A percentile compares a stretch with the other conserved stretches of the same genome.
Evolutionary conservation across 2,797 vertebrate genomes (phyloP).

Genomic region (Pampus argenteus): DNA sequence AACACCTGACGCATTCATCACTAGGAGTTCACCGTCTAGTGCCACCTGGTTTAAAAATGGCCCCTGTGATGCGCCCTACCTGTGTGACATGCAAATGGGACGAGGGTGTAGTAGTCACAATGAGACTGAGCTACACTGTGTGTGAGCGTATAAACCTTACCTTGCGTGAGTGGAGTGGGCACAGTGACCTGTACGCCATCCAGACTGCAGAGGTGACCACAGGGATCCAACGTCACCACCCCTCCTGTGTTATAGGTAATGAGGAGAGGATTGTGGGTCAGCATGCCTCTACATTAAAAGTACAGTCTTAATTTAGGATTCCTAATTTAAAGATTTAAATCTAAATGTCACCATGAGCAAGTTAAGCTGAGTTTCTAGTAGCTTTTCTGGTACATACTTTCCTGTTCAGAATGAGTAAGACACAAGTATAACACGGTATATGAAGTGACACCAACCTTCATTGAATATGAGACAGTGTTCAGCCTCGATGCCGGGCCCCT

Average conservation of each 20-base stretch:
- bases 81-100: neutral
- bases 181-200: constrained; percentile 84
- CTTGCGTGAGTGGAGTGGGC: constrained; percentile 86
- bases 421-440: neutral
- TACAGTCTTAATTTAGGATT: too few species aligned
- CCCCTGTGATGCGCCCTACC: too few species aligned
- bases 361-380: too few species aligned
- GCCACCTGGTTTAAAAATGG: too few species aligned
- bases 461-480: constrained; percentile 87
- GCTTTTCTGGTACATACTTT: neutral
- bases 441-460: constrained; percentile 71
- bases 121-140: neutral
- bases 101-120: neutral
- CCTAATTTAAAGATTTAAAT: too few species aligned
- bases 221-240: constrained; percentile 86
- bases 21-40: too few species aligned
- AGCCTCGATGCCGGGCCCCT: constrained; percentile 84
- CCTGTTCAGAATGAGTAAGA: neutral
- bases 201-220: constrained; percentile 85
- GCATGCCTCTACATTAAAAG: neutral
- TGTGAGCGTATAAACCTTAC: constrained; percentile 64
- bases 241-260: constrained; percentile 61
- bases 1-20: neutral
- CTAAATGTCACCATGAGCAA: too few species aligned
- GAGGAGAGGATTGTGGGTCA: constrained; percentile 11